Evolutionary conservation across 64 coral and sea anemone species (phyloP).

Genomic region (Montipora sp.): DNA sequence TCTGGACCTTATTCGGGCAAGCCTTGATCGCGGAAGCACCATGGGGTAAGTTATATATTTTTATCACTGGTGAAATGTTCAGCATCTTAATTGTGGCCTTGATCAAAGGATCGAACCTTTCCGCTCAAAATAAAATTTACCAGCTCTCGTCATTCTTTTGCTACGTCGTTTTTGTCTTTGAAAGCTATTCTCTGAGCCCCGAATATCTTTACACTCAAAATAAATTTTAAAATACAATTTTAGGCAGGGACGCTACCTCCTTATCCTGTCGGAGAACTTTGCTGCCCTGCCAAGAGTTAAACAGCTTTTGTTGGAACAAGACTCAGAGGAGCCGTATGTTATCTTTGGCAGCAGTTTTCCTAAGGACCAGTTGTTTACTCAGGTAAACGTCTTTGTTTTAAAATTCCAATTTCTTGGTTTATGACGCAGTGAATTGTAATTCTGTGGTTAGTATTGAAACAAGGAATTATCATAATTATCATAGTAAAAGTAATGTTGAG

Average conservation of each 20-base stretch:
- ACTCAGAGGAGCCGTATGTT: constrained; percentile 63
- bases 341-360: constrained; percentile 84
- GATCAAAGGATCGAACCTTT: no score
- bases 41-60: constrained; percentile 5
- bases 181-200: no score
- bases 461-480: no score
- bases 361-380: constrained; percentile 44
- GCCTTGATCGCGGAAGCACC: neutral
- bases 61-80: no score
- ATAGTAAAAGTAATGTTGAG: no score
- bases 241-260: constrained; percentile 78
- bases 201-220: neutral
- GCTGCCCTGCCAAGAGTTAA: constrained; percentile 79
- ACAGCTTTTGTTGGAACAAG: constrained; percentile 53
- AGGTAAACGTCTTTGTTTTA: neutral
- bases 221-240: neutral
- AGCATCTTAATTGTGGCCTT: no score
- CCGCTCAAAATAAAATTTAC: no score
- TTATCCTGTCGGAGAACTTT: constrained; percentile 86
- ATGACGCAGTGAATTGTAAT: no score
- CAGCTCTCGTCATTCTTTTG: no score
- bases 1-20: constrained; percentile 38
- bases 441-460: no score
- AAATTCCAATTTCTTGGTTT: no score
- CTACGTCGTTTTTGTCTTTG: no score